Conservation (phyloP, 2,797 vertebrate genomes). For the Lemur catta region DNA sequence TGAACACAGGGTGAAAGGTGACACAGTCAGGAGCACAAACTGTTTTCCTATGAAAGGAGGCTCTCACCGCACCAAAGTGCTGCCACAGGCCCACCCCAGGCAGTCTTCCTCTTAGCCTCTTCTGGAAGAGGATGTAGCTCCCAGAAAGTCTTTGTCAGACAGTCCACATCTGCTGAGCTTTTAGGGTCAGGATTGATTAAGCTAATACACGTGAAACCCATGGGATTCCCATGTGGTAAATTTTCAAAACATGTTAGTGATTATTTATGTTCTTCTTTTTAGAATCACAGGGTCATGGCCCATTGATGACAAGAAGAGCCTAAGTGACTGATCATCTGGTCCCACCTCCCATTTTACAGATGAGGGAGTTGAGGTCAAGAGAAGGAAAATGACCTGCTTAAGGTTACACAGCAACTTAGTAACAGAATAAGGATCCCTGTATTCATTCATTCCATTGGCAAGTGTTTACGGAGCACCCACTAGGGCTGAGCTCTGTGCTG, state of each 20-base stretch:
- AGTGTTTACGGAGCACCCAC: not conserved
- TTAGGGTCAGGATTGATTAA: not conserved
- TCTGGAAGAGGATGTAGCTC: not conserved
- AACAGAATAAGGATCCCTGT: not conserved
- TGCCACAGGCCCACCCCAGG: not conserved
- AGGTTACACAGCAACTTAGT: not conserved
- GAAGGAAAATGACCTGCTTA: not conserved
- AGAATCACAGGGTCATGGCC: not conserved
- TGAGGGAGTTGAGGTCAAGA: not conserved
- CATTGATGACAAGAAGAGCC: not conserved
- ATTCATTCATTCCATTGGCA: not conserved
- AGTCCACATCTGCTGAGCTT: not conserved
- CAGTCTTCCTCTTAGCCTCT: slow-evolving; percentile 9
- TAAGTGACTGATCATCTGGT: not conserved
- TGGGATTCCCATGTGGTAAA: not conserved
- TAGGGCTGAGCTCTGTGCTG: not conserved
- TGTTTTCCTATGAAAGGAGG: slow-evolving; percentile 82
- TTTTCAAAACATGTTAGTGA: not conserved
- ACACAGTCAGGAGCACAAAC: slow-evolving; percentile 80
- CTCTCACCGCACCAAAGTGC: slow-evolving; percentile 63
- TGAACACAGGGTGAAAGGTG: slow-evolving; percentile 79
- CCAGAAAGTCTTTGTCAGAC: not conserved
- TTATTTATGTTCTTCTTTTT: not conserved
- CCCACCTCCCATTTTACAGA: not conserved
- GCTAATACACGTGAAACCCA: not conserved